Evolutionary conservation across 2,797 vertebrate species (phyloP).

Genomic region (Crenichthys baileyi): DNA sequence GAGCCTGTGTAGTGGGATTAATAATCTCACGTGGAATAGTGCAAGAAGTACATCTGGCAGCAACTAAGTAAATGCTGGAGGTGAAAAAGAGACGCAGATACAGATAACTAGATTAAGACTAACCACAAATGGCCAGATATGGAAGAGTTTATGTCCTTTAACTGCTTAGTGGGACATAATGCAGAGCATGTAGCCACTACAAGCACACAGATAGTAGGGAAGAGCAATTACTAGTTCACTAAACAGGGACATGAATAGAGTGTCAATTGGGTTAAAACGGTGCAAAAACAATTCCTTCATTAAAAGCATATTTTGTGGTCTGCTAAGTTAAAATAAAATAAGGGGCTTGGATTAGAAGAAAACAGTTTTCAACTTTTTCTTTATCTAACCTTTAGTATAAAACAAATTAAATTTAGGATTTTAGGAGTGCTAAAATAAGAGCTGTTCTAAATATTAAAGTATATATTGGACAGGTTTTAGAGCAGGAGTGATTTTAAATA

Average conservation of each 20-base stretch:
- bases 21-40: conserved; percentile 76
- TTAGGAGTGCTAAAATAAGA: conserved; percentile 31
- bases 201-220: conserved; percentile 1
- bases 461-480: conserved; percentile 14
- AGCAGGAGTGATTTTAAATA: conserved; percentile 26
- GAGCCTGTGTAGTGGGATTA: conserved; percentile 61
- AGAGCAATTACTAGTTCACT: conserved; percentile 19
- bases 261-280: neutral
- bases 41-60: conserved; percentile 67
- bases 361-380: conserved; percentile 7
- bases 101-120: conserved; percentile 33
- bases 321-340: conserved; percentile 12
- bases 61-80: conserved; percentile 60
- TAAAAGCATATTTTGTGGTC: conserved; percentile 33
- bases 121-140: conserved; percentile 40
- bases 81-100: conserved; percentile 45
- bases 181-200: conserved; percentile 13
- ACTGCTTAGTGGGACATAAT: conserved; percentile 31
- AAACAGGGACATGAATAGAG: neutral
- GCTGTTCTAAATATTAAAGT: conserved; percentile 31
- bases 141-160: conserved; percentile 47
- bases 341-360: conserved; percentile 24
- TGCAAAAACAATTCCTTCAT: conserved; percentile 52
- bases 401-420: conserved; percentile 19
- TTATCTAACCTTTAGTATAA: conserved; percentile 11